These are phyloP conservation scores for Peromyscus maniculatus DNA, from an alignment of 2,113 vertebrate species.

Conservation along the genomic window DNA sequence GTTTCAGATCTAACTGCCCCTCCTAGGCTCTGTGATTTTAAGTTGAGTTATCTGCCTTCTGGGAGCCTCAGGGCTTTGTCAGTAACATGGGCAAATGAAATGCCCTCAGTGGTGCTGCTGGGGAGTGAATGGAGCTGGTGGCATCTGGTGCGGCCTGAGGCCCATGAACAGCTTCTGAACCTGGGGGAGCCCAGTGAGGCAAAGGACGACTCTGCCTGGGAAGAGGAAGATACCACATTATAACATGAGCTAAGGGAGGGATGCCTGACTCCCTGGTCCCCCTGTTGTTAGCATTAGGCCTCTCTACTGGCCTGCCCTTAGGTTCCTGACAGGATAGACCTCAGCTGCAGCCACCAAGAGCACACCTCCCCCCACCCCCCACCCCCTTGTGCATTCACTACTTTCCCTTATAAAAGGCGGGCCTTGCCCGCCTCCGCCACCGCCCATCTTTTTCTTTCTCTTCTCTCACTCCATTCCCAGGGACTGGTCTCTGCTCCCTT, in stretches of 20 bases:
- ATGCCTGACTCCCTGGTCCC: not conserved
- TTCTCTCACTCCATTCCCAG: too few species aligned
- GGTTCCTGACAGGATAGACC: too few species aligned
- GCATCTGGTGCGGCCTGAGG: not conserved
- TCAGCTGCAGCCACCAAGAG: too few species aligned
- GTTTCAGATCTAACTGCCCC: not conserved
- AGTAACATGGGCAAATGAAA: not conserved
- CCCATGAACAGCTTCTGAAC: not conserved
- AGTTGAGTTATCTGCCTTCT: conserved; percentile 26
- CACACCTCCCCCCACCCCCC: too few species aligned
- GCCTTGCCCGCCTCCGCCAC: too few species aligned
- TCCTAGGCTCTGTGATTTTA: conserved; percentile 8
- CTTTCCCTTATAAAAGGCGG: too few species aligned
- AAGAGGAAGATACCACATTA: not conserved
- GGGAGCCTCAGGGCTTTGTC: not conserved
- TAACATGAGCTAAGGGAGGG: not conserved
- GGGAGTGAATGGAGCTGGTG: not conserved
- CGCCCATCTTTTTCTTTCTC: too few species aligned
- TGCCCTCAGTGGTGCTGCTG: not conserved
- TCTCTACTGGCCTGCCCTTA: too few species aligned
- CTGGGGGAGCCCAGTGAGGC: not conserved
- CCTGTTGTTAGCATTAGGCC: not conserved
- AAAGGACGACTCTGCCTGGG: not conserved
- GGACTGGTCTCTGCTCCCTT: too few species aligned
- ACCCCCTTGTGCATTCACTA: too few species aligned